phyloP scores from a whole-genome alignment of 35 echinoderm and acorn worm species.

The Heliocidaris tuberculata region DNA sequence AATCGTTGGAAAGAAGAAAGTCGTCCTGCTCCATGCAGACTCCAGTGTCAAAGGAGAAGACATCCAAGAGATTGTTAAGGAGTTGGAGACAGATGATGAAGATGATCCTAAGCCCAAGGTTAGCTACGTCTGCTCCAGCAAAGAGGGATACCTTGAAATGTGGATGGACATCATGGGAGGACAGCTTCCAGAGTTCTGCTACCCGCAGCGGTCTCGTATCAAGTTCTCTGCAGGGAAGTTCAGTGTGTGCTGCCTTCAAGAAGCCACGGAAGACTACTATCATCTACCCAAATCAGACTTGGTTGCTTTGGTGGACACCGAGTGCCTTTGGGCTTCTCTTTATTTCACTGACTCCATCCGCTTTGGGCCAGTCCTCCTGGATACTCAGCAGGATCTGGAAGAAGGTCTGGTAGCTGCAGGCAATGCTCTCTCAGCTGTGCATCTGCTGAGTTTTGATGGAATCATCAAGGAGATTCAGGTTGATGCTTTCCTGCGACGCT shows the following conservation, averaged over 20 bases:
- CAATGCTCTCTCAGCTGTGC: not conserved
- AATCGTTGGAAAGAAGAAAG: not conserved
- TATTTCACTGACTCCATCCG: constrained; percentile 25
- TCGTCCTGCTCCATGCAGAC: constrained; percentile 21
- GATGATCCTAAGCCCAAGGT: not conserved
- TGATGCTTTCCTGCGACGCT: constrained; percentile 20
- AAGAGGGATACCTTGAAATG: not conserved
- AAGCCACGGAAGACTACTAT: not conserved
- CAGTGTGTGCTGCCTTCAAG: not conserved
- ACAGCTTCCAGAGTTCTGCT: constrained; percentile 37
- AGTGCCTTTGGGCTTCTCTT: constrained; percentile 43
- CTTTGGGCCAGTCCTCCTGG: constrained; percentile 12
- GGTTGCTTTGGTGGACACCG: constrained; percentile 30
- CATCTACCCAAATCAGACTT: constrained; percentile 12
- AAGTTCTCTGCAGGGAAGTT: constrained; percentile 33
- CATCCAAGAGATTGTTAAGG: not conserved
- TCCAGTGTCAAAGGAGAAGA: constrained; percentile 18
- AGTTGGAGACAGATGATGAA: not conserved
- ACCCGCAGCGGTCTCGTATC: constrained; percentile 29
- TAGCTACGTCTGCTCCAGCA: constrained; percentile 28
- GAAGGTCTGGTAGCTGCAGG: not conserved
- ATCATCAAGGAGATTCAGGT: not conserved
- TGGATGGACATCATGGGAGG: constrained; percentile 28
- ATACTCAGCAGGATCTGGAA: not conserved
- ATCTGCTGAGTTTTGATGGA: constrained; percentile 29